Conservation (phyloP, 2,888 invertebrate species). For the Sympetrum striolatum region DNA sequence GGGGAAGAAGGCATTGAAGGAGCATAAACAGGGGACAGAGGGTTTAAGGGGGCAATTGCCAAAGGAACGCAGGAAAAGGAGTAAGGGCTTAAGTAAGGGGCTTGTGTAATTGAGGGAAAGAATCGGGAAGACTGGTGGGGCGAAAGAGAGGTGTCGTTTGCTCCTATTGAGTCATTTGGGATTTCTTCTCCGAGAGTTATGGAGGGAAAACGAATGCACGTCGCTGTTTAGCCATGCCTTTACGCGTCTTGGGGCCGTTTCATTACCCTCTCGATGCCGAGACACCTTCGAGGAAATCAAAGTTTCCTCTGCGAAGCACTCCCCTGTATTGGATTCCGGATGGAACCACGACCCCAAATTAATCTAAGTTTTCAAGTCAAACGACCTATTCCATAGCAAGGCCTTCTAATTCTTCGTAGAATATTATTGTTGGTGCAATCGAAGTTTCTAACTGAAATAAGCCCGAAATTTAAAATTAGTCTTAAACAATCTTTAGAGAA, state of each 20-base stretch:
- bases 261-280: not conserved
- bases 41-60: not conserved
- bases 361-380: too few species aligned
- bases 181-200: not conserved
- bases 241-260: not conserved
- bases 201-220: not conserved
- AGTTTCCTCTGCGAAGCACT: too few species aligned
- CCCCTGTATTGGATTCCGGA: too few species aligned
- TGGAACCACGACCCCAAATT: too few species aligned
- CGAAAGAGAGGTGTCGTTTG: not conserved
- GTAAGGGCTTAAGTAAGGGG: not conserved
- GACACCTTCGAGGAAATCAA: not conserved
- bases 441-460: too few species aligned
- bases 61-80: not conserved
- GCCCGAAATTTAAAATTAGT: too few species aligned
- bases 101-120: not conserved
- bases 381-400: too few species aligned
- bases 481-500: too few species aligned
- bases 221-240: not conserved
- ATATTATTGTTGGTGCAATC: too few species aligned
- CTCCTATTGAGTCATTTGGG: not conserved
- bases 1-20: not conserved
- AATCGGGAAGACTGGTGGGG: not conserved
- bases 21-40: not conserved
- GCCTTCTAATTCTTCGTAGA: too few species aligned